Base-by-base conservation (phyloP, 2,113 vertebrate species). In the Xyrauchen texanus region DNA sequence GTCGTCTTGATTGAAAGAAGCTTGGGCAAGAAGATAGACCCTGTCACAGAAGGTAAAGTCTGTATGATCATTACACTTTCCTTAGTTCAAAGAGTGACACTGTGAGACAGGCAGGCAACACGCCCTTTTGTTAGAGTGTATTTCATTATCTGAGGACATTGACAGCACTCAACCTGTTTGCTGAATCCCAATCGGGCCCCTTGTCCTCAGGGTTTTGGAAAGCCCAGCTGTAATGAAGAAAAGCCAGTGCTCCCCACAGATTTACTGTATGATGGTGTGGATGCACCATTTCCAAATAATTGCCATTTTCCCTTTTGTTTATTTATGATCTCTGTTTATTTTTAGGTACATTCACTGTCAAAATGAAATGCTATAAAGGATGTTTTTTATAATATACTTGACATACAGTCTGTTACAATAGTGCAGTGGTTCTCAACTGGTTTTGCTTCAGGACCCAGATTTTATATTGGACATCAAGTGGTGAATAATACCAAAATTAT, bases 1-100 rank as follows among this genome's bases (percentile, higher is more conserved):
- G 90, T 86, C 0, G 93, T 96, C 61, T 82, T 98, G 86, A 88
- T 94, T 42, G 94, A 96, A 87, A 92, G 97, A 81, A 94, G 88
- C 65, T 71, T 80, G 49, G 96, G 96, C 10, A 95, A 95, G 83
- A 90, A 95, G 84, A 67, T 96, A 0, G 96, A 98, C 85, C 87
- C 90, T 0, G 8, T 86, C 10, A 97, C 95, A 0, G 92, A 92
- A 94, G 95, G 97, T 98, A 89, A 16, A 76, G 52, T 77, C 64
- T 74, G 72, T 61, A 89, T 88, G 65, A 84, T 81, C 77, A 79
- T 58, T 61, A 70, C 76, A 81, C 66, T 79, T 79, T 76, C 63
- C 47, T 79, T 64, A 74, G 80, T 76, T 63, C 76, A 79, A 65
- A 81, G 79, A 76, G 68, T 62, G 62, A 34, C 63, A 65, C 74